These are phyloP conservation scores for Willisornis vidua DNA, from an alignment of 2,113 vertebrate species.

Conservation along the genomic window DNA sequence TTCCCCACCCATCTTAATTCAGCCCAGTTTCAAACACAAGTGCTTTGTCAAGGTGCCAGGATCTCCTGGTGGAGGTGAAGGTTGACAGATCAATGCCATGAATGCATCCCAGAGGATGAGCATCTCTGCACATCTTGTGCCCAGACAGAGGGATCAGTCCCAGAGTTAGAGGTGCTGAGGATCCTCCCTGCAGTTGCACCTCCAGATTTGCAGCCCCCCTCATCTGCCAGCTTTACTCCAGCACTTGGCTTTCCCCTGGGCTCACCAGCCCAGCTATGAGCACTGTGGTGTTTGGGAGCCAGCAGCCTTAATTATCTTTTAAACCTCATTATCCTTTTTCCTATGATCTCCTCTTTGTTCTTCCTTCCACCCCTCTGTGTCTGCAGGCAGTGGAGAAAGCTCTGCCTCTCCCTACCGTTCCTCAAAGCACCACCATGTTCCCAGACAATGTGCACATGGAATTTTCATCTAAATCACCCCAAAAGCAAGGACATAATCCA, in stretches of 20 bases:
- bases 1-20: slow-evolving; percentile 23
- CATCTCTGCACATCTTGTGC: neutral
- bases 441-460: neutral
- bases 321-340: neutral
- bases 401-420: neutral
- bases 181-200: neutral
- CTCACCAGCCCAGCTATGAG: neutral
- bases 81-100: neutral
- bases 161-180: neutral
- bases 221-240: neutral
- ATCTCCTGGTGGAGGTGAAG: neutral
- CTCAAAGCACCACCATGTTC: neutral
- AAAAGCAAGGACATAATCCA: neutral
- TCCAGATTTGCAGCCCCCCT: neutral
- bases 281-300: neutral
- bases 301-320: neutral
- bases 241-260: neutral
- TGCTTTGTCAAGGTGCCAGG: slow-evolving; percentile 31
- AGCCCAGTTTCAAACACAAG: neutral
- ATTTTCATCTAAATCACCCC: neutral
- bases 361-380: neutral
- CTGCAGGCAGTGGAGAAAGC: neutral
- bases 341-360: neutral
- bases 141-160: neutral
- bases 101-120: neutral